A percentile compares a stretch with the other conserved stretches of the same genome.
These are phyloP conservation scores for Pachyrhynchus sulphureomaculatus DNA, from an alignment of 1,140 invertebrate species.

Conservation along the genomic window DNA sequence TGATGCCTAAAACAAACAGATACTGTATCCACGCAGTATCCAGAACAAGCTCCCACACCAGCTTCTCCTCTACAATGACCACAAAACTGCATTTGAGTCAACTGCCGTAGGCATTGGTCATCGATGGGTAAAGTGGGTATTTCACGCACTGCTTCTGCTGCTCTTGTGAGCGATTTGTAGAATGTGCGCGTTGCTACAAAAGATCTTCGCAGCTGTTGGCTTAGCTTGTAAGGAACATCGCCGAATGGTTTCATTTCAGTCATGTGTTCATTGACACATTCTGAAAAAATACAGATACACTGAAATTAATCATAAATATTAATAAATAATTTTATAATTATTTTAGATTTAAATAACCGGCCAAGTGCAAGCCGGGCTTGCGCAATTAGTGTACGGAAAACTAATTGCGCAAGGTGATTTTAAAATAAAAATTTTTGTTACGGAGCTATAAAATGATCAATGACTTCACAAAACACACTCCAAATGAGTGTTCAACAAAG, in stretches of 20 bases:
- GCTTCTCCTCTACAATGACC: constrained; percentile 73
- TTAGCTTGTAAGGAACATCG: constrained; percentile 88
- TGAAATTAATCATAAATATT: too few species aligned
- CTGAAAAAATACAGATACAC: constrained; percentile 4
- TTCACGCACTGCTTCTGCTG: constrained; percentile 78
- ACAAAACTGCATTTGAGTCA: constrained; percentile 85
- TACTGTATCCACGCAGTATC: constrained; percentile 88
- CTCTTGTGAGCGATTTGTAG: constrained; percentile 81
- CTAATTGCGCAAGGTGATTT: too few species aligned
- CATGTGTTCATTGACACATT: constrained; percentile 88
- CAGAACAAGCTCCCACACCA: constrained; percentile 75
- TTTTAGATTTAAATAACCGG: too few species aligned
- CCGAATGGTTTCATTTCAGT: constrained; percentile 90
- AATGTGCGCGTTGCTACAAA: constrained; percentile 94
- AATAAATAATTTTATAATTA: too few species aligned
- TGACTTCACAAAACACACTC: too few species aligned
- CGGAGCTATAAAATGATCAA: too few species aligned
- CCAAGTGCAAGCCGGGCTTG: too few species aligned
- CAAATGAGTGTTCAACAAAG: too few species aligned
- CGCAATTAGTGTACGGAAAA: too few species aligned
- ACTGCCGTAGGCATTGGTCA: constrained; percentile 72
- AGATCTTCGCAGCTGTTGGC: constrained; percentile 83
- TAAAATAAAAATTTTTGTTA: too few species aligned
- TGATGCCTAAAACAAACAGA: constrained; percentile 85
- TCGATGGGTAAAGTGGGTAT: constrained; percentile 75